Percentiles rank a stretch among this genome's conserved stretches.
phyloP scores from a whole-genome alignment of 2,888 invertebrate species.

The Geotrupes spiniger region DNA sequence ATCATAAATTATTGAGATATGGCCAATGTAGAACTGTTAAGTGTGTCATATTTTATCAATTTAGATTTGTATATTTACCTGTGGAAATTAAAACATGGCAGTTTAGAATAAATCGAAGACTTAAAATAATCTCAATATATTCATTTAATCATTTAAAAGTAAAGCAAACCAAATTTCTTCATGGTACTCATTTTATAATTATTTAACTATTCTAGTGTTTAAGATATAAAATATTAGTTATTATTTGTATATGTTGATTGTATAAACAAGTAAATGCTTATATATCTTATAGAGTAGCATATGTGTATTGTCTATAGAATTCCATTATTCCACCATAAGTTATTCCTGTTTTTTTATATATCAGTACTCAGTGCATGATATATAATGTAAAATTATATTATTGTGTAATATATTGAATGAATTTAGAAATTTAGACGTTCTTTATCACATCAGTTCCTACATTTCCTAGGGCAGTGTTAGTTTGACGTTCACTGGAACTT shows the following conservation, averaged over 20 bases:
- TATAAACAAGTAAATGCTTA: slow-evolving; percentile 37
- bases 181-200: slow-evolving; percentile 22
- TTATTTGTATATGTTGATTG: slow-evolving; percentile 41
- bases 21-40: slow-evolving; percentile 5
- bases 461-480: too few species aligned
- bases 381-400: slow-evolving; percentile 34
- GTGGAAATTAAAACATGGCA: slow-evolving; percentile 6
- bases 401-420: slow-evolving; percentile 32
- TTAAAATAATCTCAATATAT: slow-evolving; percentile 19
- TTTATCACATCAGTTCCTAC: too few species aligned
- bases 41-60: slow-evolving; percentile 10
- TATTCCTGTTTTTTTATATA: slow-evolving; percentile 37
- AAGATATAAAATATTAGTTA: slow-evolving; percentile 23
- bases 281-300: slow-evolving; percentile 24
- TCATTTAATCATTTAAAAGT: too few species aligned
- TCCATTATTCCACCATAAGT: slow-evolving; percentile 34
- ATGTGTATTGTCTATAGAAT: slow-evolving; percentile 34
- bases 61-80: slow-evolving; percentile 8
- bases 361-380: slow-evolving; percentile 35
- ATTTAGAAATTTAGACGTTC: not conserved
- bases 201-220: slow-evolving; percentile 16
- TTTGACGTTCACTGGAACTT: too few species aligned
- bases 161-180: slow-evolving; percentile 14
- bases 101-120: slow-evolving; percentile 16
- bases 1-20: slow-evolving; percentile 9